Conservation (phyloP, 2,888 invertebrate genomes). For the Lamellibrachia satsuma region DNA sequence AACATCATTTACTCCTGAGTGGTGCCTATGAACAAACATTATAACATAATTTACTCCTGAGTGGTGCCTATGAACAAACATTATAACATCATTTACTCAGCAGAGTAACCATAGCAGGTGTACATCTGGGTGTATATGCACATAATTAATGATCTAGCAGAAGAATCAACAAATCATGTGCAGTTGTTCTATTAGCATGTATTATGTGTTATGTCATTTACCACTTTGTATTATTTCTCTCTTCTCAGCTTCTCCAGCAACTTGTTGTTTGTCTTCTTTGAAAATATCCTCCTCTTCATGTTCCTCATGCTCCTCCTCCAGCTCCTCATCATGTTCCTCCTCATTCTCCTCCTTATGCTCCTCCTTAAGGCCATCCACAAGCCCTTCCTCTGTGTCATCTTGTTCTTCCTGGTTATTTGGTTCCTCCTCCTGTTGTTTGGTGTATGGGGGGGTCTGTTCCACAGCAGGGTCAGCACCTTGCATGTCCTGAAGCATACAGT, state of each 20-base stretch:
- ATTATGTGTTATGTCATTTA: not conserved
- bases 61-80: not conserved
- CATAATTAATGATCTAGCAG: not conserved
- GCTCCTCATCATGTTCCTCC: slow-evolving; percentile 22
- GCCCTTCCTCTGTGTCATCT: no score
- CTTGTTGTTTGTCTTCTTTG: slow-evolving; percentile 35
- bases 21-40: not conserved
- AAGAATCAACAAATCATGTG: not conserved
- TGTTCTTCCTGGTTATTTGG: not conserved
- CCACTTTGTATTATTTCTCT: slow-evolving; percentile 18
- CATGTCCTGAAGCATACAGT: not conserved
- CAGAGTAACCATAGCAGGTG: not conserved
- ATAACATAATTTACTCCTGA: not conserved
- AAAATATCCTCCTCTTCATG: slow-evolving; percentile 42
- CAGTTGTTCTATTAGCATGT: not conserved
- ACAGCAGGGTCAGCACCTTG: not conserved
- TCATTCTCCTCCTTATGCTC: slow-evolving; percentile 25
- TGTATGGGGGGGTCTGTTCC: not conserved
- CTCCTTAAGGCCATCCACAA: not conserved
- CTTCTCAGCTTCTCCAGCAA: slow-evolving; percentile 21
- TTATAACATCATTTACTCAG: not conserved
- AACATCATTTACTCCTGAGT: not conserved
- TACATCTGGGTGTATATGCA: not conserved
- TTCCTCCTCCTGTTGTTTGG: not conserved
- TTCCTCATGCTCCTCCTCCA: slow-evolving; percentile 42